Percentiles rank a stretch among this genome's conserved stretches.
phyloP scores from a whole-genome alignment of 2,113 vertebrate species.

The Numida meleagris region DNA sequence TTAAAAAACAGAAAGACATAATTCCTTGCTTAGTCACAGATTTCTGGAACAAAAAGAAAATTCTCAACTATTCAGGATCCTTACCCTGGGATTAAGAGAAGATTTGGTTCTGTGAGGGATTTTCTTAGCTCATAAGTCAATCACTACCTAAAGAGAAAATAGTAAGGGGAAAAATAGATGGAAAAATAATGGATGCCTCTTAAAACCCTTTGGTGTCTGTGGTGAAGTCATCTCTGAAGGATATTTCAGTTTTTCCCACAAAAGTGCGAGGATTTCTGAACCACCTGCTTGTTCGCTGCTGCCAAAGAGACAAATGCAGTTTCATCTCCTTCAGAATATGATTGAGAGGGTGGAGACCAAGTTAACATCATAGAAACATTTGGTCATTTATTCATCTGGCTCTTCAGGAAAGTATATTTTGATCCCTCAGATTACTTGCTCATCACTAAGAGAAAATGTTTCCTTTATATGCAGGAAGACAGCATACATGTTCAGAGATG shows the following conservation, averaged over 20 bases:
- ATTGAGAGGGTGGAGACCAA: not conserved
- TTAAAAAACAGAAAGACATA: not conserved
- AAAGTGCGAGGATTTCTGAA: not conserved
- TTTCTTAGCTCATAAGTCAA: slow-evolving; percentile 1
- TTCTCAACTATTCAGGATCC: not conserved
- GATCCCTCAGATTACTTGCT: not conserved
- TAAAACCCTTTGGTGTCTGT: not conserved
- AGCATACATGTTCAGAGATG: not conserved
- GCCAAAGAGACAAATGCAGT: slow-evolving; percentile 33
- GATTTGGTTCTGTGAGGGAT: not conserved
- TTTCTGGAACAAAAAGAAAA: not conserved
- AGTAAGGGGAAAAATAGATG: not conserved
- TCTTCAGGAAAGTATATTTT: slow-evolving; percentile 3
- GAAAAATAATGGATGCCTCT: not conserved
- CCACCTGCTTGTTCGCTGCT: slow-evolving; percentile 20
- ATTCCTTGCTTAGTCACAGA: not conserved
- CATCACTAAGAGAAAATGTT: not conserved
- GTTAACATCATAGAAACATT: slow-evolving; percentile 18
- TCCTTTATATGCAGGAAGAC: not conserved
- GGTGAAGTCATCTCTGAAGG: slow-evolving; percentile 34
- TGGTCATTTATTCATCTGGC: not conserved
- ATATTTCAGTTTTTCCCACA: slow-evolving; percentile 6
- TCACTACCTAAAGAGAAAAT: slow-evolving; percentile 2
- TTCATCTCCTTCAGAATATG: slow-evolving; percentile 16
- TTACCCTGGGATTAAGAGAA: not conserved